phyloP scores from a whole-genome alignment of 2,888 invertebrate species.

The Dioctria linearis region DNA sequence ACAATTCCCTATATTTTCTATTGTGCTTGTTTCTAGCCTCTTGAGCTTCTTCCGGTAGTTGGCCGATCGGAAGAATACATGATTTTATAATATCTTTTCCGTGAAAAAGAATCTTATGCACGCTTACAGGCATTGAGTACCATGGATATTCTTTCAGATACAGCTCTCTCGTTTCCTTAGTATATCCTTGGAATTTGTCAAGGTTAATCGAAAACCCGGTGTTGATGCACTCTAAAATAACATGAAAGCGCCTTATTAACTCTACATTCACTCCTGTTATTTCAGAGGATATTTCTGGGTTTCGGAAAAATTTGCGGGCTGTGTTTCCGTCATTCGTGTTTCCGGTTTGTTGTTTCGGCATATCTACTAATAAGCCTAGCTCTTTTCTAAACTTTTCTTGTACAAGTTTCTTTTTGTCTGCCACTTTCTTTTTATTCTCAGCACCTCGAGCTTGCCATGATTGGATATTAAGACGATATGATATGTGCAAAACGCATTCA shows the following conservation, averaged over 20 bases:
- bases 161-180: background rate
- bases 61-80: constrained; percentile 50
- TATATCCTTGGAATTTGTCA: background rate
- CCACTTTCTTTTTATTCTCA: constrained; percentile 34
- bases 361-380: constrained; percentile 31
- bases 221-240: constrained; percentile 16
- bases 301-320: constrained; percentile 35
- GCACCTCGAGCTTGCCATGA: background rate
- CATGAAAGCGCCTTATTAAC: constrained; percentile 19
- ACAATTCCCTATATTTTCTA: constrained; percentile 52
- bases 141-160: background rate
- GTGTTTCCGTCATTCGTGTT: too few species aligned
- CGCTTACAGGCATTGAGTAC: constrained; percentile 8
- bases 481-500: too few species aligned
- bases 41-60: constrained; percentile 53
- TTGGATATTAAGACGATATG: constrained; percentile 20
- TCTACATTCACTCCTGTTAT: constrained; percentile 45
- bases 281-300: constrained; percentile 33
- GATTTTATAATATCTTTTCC: constrained; percentile 26
- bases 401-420: constrained; percentile 25
- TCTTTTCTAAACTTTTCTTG: constrained; percentile 31
- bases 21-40: constrained; percentile 52
- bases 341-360: constrained; percentile 34
- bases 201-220: constrained; percentile 3
- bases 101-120: constrained; percentile 57